Conservation (phyloP, 2,888 invertebrate species). For the Caenorhabditis sp. region DNA sequence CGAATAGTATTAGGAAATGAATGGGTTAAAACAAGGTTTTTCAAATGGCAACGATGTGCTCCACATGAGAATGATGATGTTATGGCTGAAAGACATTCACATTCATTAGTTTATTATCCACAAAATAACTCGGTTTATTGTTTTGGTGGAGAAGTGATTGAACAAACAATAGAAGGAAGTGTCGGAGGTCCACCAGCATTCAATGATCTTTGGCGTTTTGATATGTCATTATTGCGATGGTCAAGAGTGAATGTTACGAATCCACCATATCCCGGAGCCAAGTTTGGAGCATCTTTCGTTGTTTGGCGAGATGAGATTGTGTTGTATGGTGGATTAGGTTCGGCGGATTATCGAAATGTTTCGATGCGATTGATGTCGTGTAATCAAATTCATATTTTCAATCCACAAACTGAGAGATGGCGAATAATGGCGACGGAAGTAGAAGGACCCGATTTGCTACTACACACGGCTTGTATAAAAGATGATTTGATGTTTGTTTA, state of each 20-base stretch:
- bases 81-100: slow-evolving; percentile 9
- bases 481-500: slow-evolving; percentile 10
- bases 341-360: neutral
- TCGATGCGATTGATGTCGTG: neutral
- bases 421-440: neutral
- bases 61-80: slow-evolving; percentile 2
- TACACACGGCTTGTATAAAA: slow-evolving; percentile 3
- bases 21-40: neutral
- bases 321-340: slow-evolving; percentile 10
- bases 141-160: slow-evolving; percentile 18
- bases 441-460: neutral
- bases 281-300: slow-evolving; percentile 10
- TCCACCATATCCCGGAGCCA: slow-evolving; percentile 19
- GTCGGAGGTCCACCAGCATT: neutral
- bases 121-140: slow-evolving; percentile 1
- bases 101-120: slow-evolving; percentile 1
- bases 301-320: slow-evolving; percentile 7
- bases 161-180: neutral
- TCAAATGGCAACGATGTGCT: slow-evolving; percentile 15
- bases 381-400: slow-evolving; percentile 11
- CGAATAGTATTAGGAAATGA: slow-evolving; percentile 1
- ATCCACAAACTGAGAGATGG: slow-evolving; percentile 7
- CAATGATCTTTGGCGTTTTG: slow-evolving; percentile 28
- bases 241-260: slow-evolving; percentile 7
- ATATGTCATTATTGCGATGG: slow-evolving; percentile 13